A percentile compares a stretch with the other conserved stretches of the same genome.
Evolutionary conservation across 2,888 invertebrate genomes (phyloP).

Genomic region (Helleia helle): DNA sequence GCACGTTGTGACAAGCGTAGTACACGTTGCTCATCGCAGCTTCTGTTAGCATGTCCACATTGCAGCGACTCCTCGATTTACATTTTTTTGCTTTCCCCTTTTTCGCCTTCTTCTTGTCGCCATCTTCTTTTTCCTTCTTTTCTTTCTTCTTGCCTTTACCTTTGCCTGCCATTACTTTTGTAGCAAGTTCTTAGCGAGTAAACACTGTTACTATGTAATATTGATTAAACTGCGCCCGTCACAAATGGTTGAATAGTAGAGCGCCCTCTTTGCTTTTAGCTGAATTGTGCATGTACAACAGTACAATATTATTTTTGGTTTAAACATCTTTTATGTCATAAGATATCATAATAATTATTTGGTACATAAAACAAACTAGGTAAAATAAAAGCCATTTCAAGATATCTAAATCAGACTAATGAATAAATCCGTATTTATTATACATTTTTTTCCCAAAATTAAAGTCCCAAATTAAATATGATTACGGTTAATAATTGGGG

Average conservation of each 20-base stretch:
- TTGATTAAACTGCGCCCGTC: neutral
- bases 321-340: too few relatives aligned
- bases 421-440: too few relatives aligned
- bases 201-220: conserved; percentile 17
- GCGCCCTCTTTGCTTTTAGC: too few relatives aligned
- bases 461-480: too few relatives aligned
- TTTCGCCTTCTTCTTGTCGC: conserved; percentile 62
- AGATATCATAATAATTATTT: too few relatives aligned
- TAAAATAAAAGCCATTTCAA: too few relatives aligned
- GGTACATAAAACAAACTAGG: too few relatives aligned
- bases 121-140: conserved; percentile 59
- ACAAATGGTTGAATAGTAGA: neutral
- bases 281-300: too few relatives aligned
- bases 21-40: conserved; percentile 96
- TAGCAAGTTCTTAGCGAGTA: neutral
- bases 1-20: conserved; percentile 93
- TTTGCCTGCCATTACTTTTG: conserved; percentile 43
- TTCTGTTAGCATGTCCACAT: conserved; percentile 89
- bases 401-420: too few relatives aligned
- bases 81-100: conserved; percentile 68
- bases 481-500: too few relatives aligned
- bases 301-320: too few relatives aligned
- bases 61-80: conserved; percentile 77
- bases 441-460: too few relatives aligned
- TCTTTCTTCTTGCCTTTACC: conserved; percentile 65